A percentile compares a stretch with the other conserved stretches of the same genome.
Evolutionary conservation across 53 echinoderm and acorn worm species (phyloP).

Genomic region (Holothuria leucospilota): DNA sequence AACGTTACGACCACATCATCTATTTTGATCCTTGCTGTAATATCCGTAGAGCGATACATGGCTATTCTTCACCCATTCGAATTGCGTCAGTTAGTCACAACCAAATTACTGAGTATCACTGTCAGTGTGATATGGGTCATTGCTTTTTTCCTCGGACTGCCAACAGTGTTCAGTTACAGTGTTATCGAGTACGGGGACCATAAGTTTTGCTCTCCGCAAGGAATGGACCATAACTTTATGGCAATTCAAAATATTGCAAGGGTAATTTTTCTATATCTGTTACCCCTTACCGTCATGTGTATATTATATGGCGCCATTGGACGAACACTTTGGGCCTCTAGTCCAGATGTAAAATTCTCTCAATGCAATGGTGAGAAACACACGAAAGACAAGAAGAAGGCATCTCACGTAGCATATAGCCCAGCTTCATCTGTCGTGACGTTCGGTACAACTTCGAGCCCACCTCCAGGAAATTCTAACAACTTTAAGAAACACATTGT

Average conservation of each 20-base stretch:
- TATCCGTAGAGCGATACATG: conserved; percentile 88
- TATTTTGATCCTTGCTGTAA: conserved; percentile 81
- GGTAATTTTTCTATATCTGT: conserved; percentile 65
- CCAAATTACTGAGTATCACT: conserved; percentile 66
- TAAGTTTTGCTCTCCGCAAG: conserved; percentile 48
- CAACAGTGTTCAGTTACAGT: conserved; percentile 58
- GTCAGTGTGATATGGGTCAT: conserved; percentile 79
- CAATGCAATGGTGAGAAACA: conserved; percentile 34
- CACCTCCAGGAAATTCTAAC: conserved; percentile 8
- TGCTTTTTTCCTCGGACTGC: conserved; percentile 64
- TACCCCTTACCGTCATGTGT: conserved; percentile 73
- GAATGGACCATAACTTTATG: conserved; percentile 18
- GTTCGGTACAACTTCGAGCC: conserved; percentile 5
- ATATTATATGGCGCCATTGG: conserved; percentile 82
- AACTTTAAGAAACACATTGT: conserved; percentile 11
- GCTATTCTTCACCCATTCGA: conserved; percentile 89
- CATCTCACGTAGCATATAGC: conserved; percentile 36
- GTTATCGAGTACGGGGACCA: conserved; percentile 34
- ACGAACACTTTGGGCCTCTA: conserved; percentile 77
- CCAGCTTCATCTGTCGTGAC: conserved; percentile 48
- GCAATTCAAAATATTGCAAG: conserved; percentile 53
- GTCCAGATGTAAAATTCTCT: conserved; percentile 63
- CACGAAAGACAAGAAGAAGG: conserved; percentile 32
- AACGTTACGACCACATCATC: conserved; percentile 83
- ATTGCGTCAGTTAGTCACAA: conserved; percentile 75